Evolutionary conservation across 2,888 invertebrate species (phyloP).

Genomic region (Drosophila recens): DNA sequence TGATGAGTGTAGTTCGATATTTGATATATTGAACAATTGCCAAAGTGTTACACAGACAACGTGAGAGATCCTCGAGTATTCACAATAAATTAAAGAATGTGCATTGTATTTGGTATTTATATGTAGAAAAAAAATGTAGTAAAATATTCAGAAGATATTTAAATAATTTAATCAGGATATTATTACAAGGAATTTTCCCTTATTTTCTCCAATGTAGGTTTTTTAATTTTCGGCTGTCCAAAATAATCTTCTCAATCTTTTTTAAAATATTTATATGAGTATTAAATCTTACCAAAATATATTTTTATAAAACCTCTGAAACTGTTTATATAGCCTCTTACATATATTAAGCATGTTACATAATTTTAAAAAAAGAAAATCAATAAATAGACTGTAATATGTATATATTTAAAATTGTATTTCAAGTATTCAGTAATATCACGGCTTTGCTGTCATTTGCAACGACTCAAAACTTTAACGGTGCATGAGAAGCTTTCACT

Average conservation of each 20-base stretch:
- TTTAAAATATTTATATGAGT: too few species aligned
- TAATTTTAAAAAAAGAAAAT: neutral
- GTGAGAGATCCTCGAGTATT: neutral
- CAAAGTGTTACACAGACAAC: neutral
- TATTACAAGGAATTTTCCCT: neutral
- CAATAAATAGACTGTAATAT: neutral
- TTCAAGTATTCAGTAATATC: neutral
- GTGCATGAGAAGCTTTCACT: constrained; percentile 24
- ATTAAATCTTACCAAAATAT: too few species aligned
- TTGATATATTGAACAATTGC: constrained; percentile 39
- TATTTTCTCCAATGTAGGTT: too few species aligned
- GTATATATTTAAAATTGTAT: neutral
- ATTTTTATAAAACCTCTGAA: too few species aligned
- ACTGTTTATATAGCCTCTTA: too few species aligned
- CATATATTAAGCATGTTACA: neutral
- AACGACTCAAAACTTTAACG: neutral
- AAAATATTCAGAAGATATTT: neutral
- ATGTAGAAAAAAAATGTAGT: neutral
- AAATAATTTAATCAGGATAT: too few species aligned
- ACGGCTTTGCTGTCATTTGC: neutral
- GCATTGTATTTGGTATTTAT: neutral
- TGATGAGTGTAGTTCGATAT: constrained; percentile 50
- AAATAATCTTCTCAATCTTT: too few species aligned
- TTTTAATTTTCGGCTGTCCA: too few species aligned
- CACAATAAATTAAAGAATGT: neutral